These are phyloP conservation scores for Tricholauxania praeusta DNA, from an alignment of 2,888 invertebrate genomes.

Conservation along the genomic window DNA sequence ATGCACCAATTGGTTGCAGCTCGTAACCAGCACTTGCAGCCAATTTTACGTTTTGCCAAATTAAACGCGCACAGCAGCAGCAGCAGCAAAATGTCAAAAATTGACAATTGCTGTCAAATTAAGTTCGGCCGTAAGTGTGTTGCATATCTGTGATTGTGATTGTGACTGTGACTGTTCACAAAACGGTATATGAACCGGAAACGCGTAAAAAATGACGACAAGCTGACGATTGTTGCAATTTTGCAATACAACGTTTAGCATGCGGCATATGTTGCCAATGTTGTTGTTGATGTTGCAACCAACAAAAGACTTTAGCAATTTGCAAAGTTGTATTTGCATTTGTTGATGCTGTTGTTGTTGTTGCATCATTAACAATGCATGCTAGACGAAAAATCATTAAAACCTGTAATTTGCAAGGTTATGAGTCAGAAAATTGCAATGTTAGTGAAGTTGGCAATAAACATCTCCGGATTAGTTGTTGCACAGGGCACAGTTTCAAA, in stretches of 20 bases:
- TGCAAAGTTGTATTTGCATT: not conserved
- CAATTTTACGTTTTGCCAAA: constrained; percentile 13
- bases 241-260: not conserved
- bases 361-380: constrained; percentile 16
- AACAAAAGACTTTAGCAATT: not conserved
- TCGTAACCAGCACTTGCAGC: not conserved
- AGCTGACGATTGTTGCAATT: not conserved
- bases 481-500: not conserved
- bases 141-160: not conserved
- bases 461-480: not conserved
- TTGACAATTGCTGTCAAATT: constrained; percentile 31
- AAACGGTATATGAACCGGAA: constrained; percentile 22
- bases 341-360: constrained; percentile 15
- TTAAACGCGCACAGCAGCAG: not conserved
- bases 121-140: constrained; percentile 6
- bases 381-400: constrained; percentile 24
- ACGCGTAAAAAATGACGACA: constrained; percentile 18
- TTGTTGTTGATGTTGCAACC: constrained; percentile 17
- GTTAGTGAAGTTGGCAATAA: not conserved
- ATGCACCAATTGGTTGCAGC: constrained; percentile 3
- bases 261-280: constrained; percentile 14
- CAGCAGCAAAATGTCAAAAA: constrained; percentile 18
- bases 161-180: not conserved
- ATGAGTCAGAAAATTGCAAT: constrained; percentile 33
- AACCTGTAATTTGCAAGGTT: not conserved